Conservation (phyloP, 2,797 vertebrate genomes). For the Odontamblyopus rebecca region DNA sequence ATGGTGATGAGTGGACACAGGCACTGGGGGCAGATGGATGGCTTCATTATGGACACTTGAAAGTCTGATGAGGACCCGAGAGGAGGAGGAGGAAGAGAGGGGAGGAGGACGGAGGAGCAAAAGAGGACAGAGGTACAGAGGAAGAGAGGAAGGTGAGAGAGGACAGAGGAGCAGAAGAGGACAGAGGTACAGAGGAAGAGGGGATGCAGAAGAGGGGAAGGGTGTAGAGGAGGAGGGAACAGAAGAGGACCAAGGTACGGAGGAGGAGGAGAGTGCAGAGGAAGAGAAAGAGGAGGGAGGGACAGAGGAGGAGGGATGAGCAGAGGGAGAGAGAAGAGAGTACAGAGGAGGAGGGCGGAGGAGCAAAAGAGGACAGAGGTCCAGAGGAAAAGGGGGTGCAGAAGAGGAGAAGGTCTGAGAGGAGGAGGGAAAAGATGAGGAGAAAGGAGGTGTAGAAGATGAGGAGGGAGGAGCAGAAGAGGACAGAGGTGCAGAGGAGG, state of each 20-base stretch:
- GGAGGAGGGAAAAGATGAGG: too few relatives aligned
- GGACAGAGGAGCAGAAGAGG: background rate
- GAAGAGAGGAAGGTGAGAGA: background rate
- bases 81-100: background rate
- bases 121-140: background rate
- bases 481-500: too few relatives aligned
- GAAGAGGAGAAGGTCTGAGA: background rate
- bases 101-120: background rate
- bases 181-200: background rate
- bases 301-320: background rate
- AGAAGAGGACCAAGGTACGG: too few relatives aligned
- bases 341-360: too few relatives aligned
- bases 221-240: background rate
- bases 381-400: too few relatives aligned
- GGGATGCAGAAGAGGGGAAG: background rate
- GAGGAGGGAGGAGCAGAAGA: background rate
- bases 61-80: slow-evolving; percentile 50
- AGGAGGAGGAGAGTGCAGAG: background rate
- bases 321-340: background rate
- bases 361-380: too few relatives aligned
- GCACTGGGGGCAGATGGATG: slow-evolving; percentile 59
- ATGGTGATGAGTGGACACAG: slow-evolving; percentile 4
- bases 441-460: background rate
- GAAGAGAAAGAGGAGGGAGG: background rate
- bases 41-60: slow-evolving; percentile 54